Conservation (phyloP, 2,888 invertebrate genomes). For the Drosophila austrosaltans region DNA sequence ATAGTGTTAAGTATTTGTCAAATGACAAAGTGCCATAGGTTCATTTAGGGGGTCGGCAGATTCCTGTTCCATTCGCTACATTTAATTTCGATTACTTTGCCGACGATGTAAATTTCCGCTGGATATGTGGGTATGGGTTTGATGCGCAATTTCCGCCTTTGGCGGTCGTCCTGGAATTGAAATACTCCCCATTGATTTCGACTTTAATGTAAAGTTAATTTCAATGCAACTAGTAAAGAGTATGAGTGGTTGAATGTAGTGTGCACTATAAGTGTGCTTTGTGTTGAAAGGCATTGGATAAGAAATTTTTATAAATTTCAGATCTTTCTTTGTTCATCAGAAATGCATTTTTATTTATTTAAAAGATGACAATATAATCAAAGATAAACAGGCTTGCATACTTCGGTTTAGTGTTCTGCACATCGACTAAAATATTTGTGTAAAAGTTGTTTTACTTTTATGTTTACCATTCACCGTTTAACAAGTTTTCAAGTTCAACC, state of each 20-base stretch:
- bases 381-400: too few species aligned
- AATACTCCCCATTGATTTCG: not conserved
- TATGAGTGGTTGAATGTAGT: not conserved
- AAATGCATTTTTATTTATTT: too few species aligned
- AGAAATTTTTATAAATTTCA: too few species aligned
- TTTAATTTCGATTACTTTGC: conserved; percentile 43
- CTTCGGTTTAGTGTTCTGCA: not conserved
- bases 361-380: too few species aligned
- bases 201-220: conserved; percentile 21
- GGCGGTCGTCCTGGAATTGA: conserved; percentile 8
- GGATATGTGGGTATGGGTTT: conserved; percentile 19
- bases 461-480: conserved; percentile 21
- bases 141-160: conserved; percentile 38
- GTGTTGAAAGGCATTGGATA: too few species aligned
- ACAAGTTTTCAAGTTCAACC: conserved; percentile 44
- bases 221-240: not conserved
- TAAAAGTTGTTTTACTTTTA: conserved; percentile 15
- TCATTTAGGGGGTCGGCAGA: not conserved
- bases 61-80: conserved; percentile 25
- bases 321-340: too few species aligned
- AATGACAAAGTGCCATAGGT: conserved; percentile 61
- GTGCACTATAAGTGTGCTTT: not conserved
- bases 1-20: conserved; percentile 78
- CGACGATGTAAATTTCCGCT: conserved; percentile 39
- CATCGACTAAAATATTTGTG: not conserved